Evolutionary conservation across 2,113 vertebrate species (phyloP), one percentile per base, ranked within the genome.

Genomic region (Bettongia penicillata): DNA sequence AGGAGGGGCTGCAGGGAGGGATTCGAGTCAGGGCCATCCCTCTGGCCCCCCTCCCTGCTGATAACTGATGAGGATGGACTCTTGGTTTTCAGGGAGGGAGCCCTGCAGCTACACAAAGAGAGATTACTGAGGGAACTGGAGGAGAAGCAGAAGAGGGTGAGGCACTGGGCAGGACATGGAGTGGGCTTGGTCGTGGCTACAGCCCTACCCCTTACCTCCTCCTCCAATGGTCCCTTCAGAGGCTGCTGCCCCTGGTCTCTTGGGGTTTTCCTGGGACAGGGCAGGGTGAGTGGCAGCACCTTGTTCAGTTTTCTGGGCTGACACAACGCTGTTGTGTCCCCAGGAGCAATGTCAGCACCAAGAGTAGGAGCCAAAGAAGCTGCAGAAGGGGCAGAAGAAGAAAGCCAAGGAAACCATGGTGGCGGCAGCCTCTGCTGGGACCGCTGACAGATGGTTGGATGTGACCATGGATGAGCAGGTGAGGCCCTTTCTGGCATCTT

Each of bases 11-110:
- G 1, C 0, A 5, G 2, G 19, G 1, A 24, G 16, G 90, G 91
- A 37, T 9, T 0, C 2, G 7, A 52, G 9, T 16, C 0, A 0
- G 48, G 23, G 16, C 25, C 24, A 53, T 6, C 53, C 53, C 25
- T 55, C 53, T 26, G 53, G n/a, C 8, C 48, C 2, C 11, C n/a
- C 19, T 50, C 89, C 43, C 49, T 5, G 89, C 19, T 25, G 7
- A 31, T 97, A 51, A 98, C 90, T 53, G 52, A 24, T 4, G 22
- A 23, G 1, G n/a, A n/a, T 98, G 96, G 97, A 98, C 98, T 23
- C 48, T 93, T 68, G 97, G 0, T 96, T 92, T 91, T 9, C 97
- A 99, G 99, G 98, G 99, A 99, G 48, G 97, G 98, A 92, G 98
- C 99, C 26, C 94, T 99, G 8, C 97, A 96, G 50, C 96, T 99